Percentiles rank a stretch among this genome's conserved stretches.
These are phyloP conservation scores for Falcunculus frontatus DNA, from an alignment of 2,113 vertebrate genomes.

Conservation along the genomic window DNA sequence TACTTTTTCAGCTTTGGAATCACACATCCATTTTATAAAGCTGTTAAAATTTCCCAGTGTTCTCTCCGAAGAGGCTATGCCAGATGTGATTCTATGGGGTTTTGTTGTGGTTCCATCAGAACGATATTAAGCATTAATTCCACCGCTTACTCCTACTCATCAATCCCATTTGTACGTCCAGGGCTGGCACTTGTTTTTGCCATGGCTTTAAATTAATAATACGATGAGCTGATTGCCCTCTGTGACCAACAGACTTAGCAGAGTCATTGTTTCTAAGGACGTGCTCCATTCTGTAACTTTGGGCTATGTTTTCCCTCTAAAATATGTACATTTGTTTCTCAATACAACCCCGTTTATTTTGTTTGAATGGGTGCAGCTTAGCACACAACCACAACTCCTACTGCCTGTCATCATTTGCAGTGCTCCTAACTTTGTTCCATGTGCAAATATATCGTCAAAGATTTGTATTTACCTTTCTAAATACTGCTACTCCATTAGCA, in stretches of 20 bases:
- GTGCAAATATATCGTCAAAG: background rate
- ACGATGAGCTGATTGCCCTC: background rate
- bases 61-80: background rate
- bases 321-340: background rate
- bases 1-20: background rate
- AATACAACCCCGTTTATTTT: background rate
- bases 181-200: background rate
- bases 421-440: background rate
- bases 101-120: background rate
- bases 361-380: background rate
- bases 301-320: background rate
- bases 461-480: background rate
- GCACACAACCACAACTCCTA: background rate
- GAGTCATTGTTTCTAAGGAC: background rate
- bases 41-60: background rate
- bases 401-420: background rate
- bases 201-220: background rate
- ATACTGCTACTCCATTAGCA: background rate
- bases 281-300: background rate
- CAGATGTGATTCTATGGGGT: background rate
- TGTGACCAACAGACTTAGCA: background rate
- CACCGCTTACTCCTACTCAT: background rate
- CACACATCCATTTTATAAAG: background rate
- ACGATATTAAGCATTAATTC: accelerated
- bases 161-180: background rate